Base-by-base conservation (phyloP, 2,888 invertebrate species). In the Diloba caeruleocephala region DNA sequence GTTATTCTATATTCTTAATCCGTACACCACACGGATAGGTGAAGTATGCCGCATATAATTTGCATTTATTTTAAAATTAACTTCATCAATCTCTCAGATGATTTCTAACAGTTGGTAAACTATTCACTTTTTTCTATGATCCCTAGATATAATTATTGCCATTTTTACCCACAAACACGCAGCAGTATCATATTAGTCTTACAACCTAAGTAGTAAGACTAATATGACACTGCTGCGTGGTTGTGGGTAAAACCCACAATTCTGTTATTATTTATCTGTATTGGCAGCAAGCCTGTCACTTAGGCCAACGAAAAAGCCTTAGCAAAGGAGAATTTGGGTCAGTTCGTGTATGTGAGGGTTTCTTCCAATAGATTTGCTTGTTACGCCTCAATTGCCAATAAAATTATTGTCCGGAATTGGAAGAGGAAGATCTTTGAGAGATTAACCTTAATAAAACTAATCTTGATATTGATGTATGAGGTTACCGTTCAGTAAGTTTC, bases 281-380 rank as follows among this genome's bases (percentile, higher is more conserved):
- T 4, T 21, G 19, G 7, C 10, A 9, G 26, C 26, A 17, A 43
- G 26, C 54, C 60, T 64, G 34, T 63, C 31, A 65, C 73, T 76
- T 70, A 52, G 41, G 54, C 72, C 69, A 57, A 25, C 28, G 57
- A 52, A 56, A 63, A 67, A 70, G 76, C 61, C 69, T 71, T 68
- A 74, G 70, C 71, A 67, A 71, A 55, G 64, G 70, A 78, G 79
- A 82, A 88, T 85, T 85, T 81, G 78, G 87, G 84, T 87, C 84
- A 85, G 77, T 72, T 77, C 73, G 63, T 82, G 81, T 82, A 81
- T 79, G 78, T 58, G 78, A 73, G 79, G 82, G 84, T 84, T 87
- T 82, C 86, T 90, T 90, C 87, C 90, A 63, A 87, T 85, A 87
- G 84, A 90, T 90, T 90, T 86, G 78, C 79, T 84, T 76, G 78